These are phyloP conservation scores for Toxotes lorentzi DNA, from an alignment of 2,797 vertebrate species.

Conservation along the genomic window DNA sequence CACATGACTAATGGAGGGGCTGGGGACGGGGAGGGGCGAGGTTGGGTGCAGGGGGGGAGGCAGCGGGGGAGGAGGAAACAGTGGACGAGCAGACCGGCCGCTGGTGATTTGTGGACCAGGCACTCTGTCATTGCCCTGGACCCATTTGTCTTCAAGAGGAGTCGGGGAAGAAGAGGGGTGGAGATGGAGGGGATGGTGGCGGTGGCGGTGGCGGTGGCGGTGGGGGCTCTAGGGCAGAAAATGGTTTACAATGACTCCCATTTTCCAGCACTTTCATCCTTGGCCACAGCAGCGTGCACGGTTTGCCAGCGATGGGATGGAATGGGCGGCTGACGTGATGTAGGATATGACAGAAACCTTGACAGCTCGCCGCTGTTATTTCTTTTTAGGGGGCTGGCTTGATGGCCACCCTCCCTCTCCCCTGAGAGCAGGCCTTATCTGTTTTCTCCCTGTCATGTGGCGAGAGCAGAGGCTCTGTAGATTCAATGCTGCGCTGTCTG, in stretches of 20 bases:
- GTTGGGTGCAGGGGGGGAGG: constrained; percentile 80
- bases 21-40: constrained; percentile 80
- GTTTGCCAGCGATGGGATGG: constrained; percentile 74
- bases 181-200: constrained; percentile 73
- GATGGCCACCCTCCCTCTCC: constrained; percentile 73
- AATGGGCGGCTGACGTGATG: constrained; percentile 81
- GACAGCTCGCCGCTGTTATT: constrained; percentile 80
- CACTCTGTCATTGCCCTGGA: constrained; percentile 90
- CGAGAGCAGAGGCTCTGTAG: constrained; percentile 62
- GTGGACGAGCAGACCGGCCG: constrained; percentile 83
- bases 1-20: constrained; percentile 93
- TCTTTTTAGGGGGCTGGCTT: constrained; percentile 77
- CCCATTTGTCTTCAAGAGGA: constrained; percentile 91
- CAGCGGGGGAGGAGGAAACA: constrained; percentile 79
- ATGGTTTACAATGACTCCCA: constrained; percentile 87
- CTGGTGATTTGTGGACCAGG: constrained; percentile 93
- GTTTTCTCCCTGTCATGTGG: constrained; percentile 78
- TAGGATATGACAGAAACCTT: constrained; percentile 86
- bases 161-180: constrained; percentile 79
- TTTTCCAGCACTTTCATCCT: constrained; percentile 88
- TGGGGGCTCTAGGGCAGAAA: constrained; percentile 84
- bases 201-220: constrained; percentile 42
- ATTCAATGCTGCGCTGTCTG: constrained; percentile 69
- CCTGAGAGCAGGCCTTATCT: constrained; percentile 77
- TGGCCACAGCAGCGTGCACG: constrained; percentile 73